Evolutionary conservation across 1,140 invertebrate genomes (phyloP).

Genomic region (Drosophila willistoni): DNA sequence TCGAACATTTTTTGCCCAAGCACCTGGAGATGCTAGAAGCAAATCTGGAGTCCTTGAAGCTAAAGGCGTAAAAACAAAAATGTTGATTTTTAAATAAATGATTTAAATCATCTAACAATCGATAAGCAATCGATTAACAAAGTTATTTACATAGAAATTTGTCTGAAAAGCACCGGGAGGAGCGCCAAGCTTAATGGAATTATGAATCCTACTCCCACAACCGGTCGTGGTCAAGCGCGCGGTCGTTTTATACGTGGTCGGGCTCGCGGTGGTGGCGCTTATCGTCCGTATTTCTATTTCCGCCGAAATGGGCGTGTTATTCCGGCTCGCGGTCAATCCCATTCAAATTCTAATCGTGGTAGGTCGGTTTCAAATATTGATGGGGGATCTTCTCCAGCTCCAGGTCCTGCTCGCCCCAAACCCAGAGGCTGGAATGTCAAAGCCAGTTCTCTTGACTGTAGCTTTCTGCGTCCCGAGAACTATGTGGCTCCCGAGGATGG

Average conservation of each 20-base stretch:
- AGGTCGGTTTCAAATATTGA: neutral
- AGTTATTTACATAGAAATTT: no score
- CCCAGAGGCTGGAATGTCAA: slow-evolving; percentile 53
- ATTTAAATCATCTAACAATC: neutral
- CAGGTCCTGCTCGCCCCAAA: slow-evolving; percentile 9
- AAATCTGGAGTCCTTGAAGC: slow-evolving; percentile 9
- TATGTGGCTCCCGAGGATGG: slow-evolving; percentile 72
- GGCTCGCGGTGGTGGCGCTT: slow-evolving; percentile 56
- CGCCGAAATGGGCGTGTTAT: slow-evolving; percentile 74
- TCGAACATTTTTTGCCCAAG: slow-evolving; percentile 30
- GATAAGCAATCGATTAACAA: neutral
- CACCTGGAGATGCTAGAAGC: slow-evolving; percentile 37
- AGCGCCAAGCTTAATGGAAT: slow-evolving; percentile 42
- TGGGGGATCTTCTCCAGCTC: neutral
- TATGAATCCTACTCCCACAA: slow-evolving; percentile 31
- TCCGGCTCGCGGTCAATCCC: slow-evolving; percentile 55
- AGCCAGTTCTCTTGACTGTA: slow-evolving; percentile 31
- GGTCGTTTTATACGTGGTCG: slow-evolving; percentile 66
- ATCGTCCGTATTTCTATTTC: slow-evolving; percentile 74
- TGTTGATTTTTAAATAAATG: neutral
- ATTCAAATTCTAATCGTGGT: slow-evolving; percentile 4
- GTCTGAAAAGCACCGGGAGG: neutral
- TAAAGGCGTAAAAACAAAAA: neutral
- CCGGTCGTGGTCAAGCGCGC: slow-evolving; percentile 33
- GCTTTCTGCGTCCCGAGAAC: slow-evolving; percentile 62